Evolutionary conservation across 2,888 invertebrate species (phyloP).

Genomic region (Phasia obesa): DNA sequence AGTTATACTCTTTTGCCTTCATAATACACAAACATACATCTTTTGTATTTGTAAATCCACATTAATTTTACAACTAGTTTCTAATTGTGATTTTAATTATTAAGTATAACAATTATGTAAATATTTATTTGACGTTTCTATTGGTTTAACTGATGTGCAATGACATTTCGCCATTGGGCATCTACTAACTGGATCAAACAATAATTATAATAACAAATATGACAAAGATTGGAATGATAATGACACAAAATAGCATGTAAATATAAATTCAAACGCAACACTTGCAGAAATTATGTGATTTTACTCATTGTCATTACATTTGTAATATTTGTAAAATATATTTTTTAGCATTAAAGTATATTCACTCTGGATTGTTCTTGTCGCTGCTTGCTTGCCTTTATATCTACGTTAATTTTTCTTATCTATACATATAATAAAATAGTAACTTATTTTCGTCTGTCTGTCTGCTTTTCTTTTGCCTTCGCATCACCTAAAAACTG

Average conservation of each 20-base stretch:
- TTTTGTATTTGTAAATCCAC: conserved; percentile 26
- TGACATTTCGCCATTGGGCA: conserved; percentile 28
- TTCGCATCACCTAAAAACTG: too few species aligned
- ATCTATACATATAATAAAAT: too few species aligned
- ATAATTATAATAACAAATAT: conserved; percentile 11
- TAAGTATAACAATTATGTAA: conserved; percentile 79
- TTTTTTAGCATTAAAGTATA: too few species aligned
- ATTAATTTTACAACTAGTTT: conserved; percentile 71
- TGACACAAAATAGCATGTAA: conserved; percentile 14
- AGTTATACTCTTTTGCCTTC: too few species aligned
- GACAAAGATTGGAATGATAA: conserved; percentile 27
- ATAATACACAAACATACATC: background rate
- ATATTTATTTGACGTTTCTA: conserved; percentile 77
- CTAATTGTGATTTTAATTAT: conserved; percentile 80
- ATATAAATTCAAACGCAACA: background rate
- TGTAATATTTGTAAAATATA: too few species aligned
- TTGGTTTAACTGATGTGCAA: conserved; percentile 77
- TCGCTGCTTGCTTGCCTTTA: too few species aligned
- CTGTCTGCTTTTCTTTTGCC: too few species aligned
- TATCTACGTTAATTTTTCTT: too few species aligned
- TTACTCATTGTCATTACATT: too few species aligned
- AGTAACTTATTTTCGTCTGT: too few species aligned
- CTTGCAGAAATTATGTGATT: too few species aligned
- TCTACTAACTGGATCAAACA: conserved; percentile 19
- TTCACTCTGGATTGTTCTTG: too few species aligned